Evolutionary conservation across 1,140 invertebrate species (phyloP).

Genomic region (Thaumatotibia leucotreta): DNA sequence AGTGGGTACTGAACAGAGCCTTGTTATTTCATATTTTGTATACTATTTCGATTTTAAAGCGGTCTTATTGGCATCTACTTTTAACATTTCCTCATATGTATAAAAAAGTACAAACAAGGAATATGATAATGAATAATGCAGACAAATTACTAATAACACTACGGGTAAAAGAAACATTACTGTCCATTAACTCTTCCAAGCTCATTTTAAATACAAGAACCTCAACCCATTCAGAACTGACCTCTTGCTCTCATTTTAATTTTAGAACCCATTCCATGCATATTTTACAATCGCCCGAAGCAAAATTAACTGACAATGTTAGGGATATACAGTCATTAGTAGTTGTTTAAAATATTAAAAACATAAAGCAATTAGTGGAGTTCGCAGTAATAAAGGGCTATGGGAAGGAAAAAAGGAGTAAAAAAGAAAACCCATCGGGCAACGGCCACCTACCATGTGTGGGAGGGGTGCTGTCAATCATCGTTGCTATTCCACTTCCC

Average conservation of each 20-base stretch:
- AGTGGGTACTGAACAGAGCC: too few relatives aligned
- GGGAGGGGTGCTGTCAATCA: slow-evolving; percentile 33
- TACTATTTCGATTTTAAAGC: too few relatives aligned
- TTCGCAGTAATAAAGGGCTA: slow-evolving; percentile 32
- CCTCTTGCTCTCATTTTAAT: background rate
- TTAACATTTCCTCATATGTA: too few relatives aligned
- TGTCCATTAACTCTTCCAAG: background rate
- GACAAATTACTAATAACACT: background rate
- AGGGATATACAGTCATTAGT: background rate
- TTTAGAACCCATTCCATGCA: slow-evolving; percentile 3
- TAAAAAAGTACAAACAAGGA: background rate
- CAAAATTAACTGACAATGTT: slow-evolving; percentile 2
- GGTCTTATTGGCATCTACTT: too few relatives aligned
- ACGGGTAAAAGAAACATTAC: background rate
- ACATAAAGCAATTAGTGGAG: slow-evolving; percentile 34
- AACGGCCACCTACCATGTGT: slow-evolving; percentile 31
- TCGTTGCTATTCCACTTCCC: background rate
- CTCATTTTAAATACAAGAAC: background rate
- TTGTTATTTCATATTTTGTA: too few relatives aligned
- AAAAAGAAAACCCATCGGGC: slow-evolving; percentile 26
- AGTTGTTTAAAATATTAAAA: slow-evolving; percentile 14
- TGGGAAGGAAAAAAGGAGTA: slow-evolving; percentile 23
- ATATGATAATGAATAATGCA: background rate
- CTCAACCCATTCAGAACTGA: background rate
- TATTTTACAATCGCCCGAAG: background rate